A percentile compares a stretch with the other conserved stretches of the same genome.
These are phyloP conservation scores for Zaprionus davidi DNA, from an alignment of 1,140 invertebrate species.

Conservation along the genomic window DNA sequence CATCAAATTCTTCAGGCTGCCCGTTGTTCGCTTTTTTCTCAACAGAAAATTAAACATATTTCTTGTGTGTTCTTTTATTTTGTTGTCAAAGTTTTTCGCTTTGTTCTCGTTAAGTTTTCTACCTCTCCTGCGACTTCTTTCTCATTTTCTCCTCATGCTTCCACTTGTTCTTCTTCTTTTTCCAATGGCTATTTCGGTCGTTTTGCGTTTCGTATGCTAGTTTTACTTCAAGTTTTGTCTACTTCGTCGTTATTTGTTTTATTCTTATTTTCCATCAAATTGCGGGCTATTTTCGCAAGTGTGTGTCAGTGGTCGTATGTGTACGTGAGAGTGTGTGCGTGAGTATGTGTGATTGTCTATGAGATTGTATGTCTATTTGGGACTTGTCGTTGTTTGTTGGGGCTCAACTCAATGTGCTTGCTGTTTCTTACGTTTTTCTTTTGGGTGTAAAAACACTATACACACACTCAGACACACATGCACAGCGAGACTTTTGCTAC, in stretches of 20 bases:
- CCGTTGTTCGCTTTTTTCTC: not conserved
- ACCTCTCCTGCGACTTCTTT: not conserved
- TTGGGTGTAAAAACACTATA: constrained; percentile 38
- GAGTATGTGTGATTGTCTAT: constrained; percentile 8
- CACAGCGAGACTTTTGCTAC: constrained; percentile 42
- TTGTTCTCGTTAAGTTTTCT: constrained; percentile 34
- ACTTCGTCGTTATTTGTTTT: constrained; percentile 21
- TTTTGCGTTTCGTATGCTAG: constrained; percentile 45
- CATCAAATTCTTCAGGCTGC: constrained; percentile 1
- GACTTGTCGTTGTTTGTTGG: constrained; percentile 42
- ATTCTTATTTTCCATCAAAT: constrained; percentile 24
- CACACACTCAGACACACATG: constrained; percentile 19
- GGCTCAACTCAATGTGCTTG: constrained; percentile 42
- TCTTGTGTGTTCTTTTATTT: constrained; percentile 34
- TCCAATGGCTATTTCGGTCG: constrained; percentile 30
- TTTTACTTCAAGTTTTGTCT: constrained; percentile 32
- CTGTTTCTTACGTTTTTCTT: constrained; percentile 38
- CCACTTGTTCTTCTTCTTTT: constrained; percentile 10
- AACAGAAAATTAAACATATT: constrained; percentile 25
- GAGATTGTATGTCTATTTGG: constrained; percentile 12
- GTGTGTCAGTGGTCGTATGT: not conserved
- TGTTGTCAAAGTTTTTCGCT: constrained; percentile 35
- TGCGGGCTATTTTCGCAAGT: constrained; percentile 12
- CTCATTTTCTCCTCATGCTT: not conserved
- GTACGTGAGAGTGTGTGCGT: not conserved